Evolutionary conservation across 2,113 vertebrate species (phyloP), one percentile per base, ranked within the genome.

Genomic region (Gambusia affinis): DNA sequence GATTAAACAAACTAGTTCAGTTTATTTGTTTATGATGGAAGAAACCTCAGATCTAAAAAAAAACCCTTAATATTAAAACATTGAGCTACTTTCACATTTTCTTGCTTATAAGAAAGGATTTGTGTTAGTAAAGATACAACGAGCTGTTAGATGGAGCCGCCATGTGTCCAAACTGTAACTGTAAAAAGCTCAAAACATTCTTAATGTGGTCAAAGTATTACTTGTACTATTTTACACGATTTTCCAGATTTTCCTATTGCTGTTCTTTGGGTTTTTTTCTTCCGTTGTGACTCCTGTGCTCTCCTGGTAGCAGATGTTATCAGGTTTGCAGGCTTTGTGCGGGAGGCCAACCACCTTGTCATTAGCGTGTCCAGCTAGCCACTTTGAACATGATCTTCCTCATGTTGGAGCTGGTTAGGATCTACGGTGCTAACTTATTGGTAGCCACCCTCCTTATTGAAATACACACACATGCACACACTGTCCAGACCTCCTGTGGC

Each of bases 321-420:
- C 61, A 8, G 12, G 27, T 42, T 35, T 60, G 4, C 62, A 47
- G 44, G 61, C 24, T 60, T 37, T 67, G 77, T 70, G 79, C 27
- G 62, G 0, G 3, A 39, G 65, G 47, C 60, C 22, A 33, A 62
- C 39, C 11, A 3, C n/a, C 0, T 17, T 60, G 66, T 84, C 60
- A 88, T 87, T 84, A 89, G 24, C 4, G 71, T 4, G n/a, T 54
- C 62, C 62, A 29, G 75, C 75, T 31, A 17, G 75, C 69, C 72
- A 35, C 72, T 85, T 87, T 74, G 82, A 85, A 79, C 89, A 89
- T 93, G 90, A 88, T 83, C 62, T 79, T 61, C 60, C 35, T 67
- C 81, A 77, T 85, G 88, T 85, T 89, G 88, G 64, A 85, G 87
- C 90, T 91, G 87, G 88, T 92, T 92, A 91, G 76, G 72, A 82